Base-by-base conservation (phyloP, 2,888 invertebrate genomes). In the Sacculina carcini region DNA sequence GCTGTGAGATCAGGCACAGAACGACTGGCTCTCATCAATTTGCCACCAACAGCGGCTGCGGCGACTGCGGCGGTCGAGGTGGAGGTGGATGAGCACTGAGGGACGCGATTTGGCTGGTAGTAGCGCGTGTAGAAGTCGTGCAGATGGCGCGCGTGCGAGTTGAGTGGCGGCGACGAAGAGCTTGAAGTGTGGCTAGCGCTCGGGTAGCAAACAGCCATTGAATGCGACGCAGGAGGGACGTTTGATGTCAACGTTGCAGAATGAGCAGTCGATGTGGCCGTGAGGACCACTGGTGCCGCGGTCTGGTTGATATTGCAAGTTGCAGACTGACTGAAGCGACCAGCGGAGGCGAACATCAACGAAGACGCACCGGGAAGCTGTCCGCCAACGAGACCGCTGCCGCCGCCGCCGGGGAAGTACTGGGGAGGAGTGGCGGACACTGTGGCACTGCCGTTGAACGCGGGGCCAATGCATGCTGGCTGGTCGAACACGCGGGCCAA, bases 401-500 rank as follows among this genome's bases (percentile, higher is more conserved):
- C 5, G 28, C 42, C 28, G 6, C 16, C 16, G 42, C 39, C 10
- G 6, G 23, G 5, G 42, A 12, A 28, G 28, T 28, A 28, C 16
- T 42, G 40, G 1, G 40, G 14, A 5, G 5, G 36, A 4, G 36
- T 19, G 36, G 36, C 16, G 16, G 36, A 5, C 2, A 19, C 16
- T 5, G 36, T 9, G 6, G 34, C 34, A 4, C 14, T 4, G 14
- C 14, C 34, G 5, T 12, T n/a, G 34, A n/a, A 5, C 5, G 12
- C 7, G 14, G 34, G 16, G 16, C 19, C 38, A 14, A 42, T 39
- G 12, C 52, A 47, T 23, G 50, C 54, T 16, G 54, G 32, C 6
- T 57, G 55, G 51, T 61, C 61, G 49, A 66, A 59, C n/a, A 86
- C 83, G 66, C 83, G 79, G 14, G 86, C 86, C 56, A 90, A 67